Evolutionary conservation across 1,140 invertebrate species (phyloP).

Genomic region (Portunus trituberculatus): DNA sequence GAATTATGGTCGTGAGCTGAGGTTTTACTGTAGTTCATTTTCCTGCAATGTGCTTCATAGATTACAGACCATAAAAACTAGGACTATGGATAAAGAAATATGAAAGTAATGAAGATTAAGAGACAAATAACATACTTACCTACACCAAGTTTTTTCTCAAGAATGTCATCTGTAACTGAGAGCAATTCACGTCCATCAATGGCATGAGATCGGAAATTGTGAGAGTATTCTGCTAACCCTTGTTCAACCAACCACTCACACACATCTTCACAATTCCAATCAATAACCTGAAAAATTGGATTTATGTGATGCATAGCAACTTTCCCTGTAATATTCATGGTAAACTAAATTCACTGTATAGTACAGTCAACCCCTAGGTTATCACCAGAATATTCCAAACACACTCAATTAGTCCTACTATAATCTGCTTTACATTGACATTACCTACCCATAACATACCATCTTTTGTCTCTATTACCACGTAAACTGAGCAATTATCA

Average conservation of each 20-base stretch:
- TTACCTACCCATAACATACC: too few relatives aligned
- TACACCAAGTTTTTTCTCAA: conserved; percentile 83
- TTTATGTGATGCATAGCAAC: background rate
- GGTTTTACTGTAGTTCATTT: too few relatives aligned
- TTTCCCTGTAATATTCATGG: background rate
- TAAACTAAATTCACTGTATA: too few relatives aligned
- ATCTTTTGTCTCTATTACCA: too few relatives aligned
- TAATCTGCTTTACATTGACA: too few relatives aligned
- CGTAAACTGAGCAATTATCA: too few relatives aligned
- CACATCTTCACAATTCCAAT: conserved; percentile 85
- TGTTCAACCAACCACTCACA: conserved; percentile 85
- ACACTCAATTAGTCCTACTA: too few relatives aligned
- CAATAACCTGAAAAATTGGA: conserved; percentile 60
- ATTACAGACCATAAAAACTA: background rate
- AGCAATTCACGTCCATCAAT: conserved; percentile 85
- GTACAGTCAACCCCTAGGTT: too few relatives aligned
- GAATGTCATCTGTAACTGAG: conserved; percentile 82
- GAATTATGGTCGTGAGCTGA: too few relatives aligned
- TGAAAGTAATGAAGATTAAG: background rate
- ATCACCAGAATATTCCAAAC: too few relatives aligned
- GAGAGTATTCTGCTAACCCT: conserved; percentile 82
- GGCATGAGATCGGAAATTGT: conserved; percentile 81
- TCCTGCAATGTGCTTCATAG: too few relatives aligned
- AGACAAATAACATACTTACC: conserved; percentile 80
- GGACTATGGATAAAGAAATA: background rate